Conservation (phyloP, 2,888 invertebrate genomes). For the Coecobrya sp. region DNA sequence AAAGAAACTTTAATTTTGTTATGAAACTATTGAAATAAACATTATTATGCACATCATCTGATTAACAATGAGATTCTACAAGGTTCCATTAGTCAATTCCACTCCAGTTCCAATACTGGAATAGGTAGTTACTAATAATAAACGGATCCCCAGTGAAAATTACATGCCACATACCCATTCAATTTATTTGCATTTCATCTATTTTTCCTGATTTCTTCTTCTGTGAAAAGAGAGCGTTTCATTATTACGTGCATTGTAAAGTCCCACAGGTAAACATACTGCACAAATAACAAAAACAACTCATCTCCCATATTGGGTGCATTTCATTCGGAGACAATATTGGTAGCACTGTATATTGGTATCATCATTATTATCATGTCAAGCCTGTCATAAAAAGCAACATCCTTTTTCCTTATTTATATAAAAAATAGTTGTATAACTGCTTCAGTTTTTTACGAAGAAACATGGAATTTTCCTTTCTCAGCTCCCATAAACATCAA, state of each 20-base stretch:
- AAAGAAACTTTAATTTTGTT: no score
- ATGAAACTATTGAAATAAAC: no score
- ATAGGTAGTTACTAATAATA: not conserved
- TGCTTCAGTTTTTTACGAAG: not conserved
- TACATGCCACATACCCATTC: not conserved
- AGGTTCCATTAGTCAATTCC: not conserved
- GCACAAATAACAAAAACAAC: not conserved
- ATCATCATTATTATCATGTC: not conserved
- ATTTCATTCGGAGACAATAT: not conserved
- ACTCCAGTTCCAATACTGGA: not conserved
- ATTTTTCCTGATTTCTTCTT: not conserved
- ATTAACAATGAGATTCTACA: not conserved
- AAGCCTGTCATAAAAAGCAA: not conserved
- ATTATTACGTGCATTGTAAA: not conserved
- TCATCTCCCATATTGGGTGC: not conserved
- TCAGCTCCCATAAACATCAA: not conserved
- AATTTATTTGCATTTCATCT: not conserved
- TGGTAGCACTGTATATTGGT: not conserved
- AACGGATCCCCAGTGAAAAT: not conserved
- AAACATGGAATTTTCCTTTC: constrained; percentile 9
- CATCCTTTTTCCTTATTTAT: not conserved
- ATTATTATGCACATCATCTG: no score
- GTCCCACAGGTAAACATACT: constrained; percentile 29
- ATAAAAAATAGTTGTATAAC: not conserved
- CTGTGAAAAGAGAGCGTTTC: not conserved